Percentiles rank a stretch among this genome's conserved stretches.
phyloP scores from a whole-genome alignment of 1,140 invertebrate genomes.

The Spodoptera litura region DNA sequence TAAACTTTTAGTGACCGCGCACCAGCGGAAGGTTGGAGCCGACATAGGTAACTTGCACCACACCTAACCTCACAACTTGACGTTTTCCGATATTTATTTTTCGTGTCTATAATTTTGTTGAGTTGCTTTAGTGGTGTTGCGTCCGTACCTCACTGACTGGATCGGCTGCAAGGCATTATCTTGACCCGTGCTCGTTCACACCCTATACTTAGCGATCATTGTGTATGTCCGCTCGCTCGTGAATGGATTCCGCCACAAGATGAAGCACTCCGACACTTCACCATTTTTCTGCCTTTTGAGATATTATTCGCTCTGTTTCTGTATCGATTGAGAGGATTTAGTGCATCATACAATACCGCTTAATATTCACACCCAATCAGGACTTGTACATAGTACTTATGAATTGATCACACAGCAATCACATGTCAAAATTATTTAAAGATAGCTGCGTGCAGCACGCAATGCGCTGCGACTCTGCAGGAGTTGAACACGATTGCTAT shows the following conservation, averaged over 20 bases:
- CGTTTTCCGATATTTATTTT: slow-evolving; percentile 84
- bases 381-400: slow-evolving; percentile 41
- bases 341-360: slow-evolving; percentile 83
- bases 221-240: slow-evolving; percentile 83
- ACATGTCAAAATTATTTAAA: slow-evolving; percentile 49
- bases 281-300: slow-evolving; percentile 80
- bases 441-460: background rate
- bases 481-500: slow-evolving; percentile 69
- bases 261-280: slow-evolving; percentile 79
- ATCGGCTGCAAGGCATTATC: slow-evolving; percentile 82
- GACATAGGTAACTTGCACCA: slow-evolving; percentile 90
- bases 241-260: slow-evolving; percentile 76
- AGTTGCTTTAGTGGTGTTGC: slow-evolving; percentile 86
- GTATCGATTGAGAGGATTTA: slow-evolving; percentile 74
- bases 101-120: slow-evolving; percentile 83
- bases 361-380: slow-evolving; percentile 60
- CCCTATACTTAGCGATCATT: slow-evolving; percentile 82
- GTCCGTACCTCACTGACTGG: slow-evolving; percentile 84
- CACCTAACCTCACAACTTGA: slow-evolving; percentile 85
- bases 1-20: slow-evolving; percentile 90
- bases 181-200: slow-evolving; percentile 83
- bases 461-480: slow-evolving; percentile 15
- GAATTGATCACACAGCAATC: slow-evolving; percentile 37
- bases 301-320: slow-evolving; percentile 73
- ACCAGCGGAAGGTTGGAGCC: slow-evolving; percentile 91